Evolutionary conservation across 2,113 vertebrate species (phyloP), one percentile per base, ranked within the genome.

Genomic region (Eolophus roseicapilla): DNA sequence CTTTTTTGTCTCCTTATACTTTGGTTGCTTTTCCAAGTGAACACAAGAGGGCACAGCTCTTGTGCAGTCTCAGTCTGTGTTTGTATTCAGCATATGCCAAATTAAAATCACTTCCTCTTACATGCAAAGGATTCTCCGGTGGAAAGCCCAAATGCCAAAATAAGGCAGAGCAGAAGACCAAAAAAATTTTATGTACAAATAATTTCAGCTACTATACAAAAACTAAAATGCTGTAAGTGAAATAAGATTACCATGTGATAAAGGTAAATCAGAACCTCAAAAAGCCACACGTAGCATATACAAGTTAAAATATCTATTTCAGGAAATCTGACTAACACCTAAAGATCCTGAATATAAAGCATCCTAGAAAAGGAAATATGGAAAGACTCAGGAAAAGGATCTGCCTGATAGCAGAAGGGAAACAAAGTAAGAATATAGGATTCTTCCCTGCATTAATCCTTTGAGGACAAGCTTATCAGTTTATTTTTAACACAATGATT

Each of bases 31-130:
- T 97, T 89, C 78, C 77, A 87, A 96, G 60, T 50, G 88, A 97
- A 97, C 97, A 96, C 96, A 92, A 97, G 97, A 97, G 97, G 97
- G 97, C 97, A 96, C 63, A 96, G 59, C 96, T 93, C 94, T 47
- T 90, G 43, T 76, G 41, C 79, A 59, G 25, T 27, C 46, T 73
- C 82, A 41, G n/a, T 6, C 55, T 75, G 23, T 13, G 9, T 31
- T 77, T 33, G 4, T 11, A 82, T 20, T 63, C 64, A 49, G 28
- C 6, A 29, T 13, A 28, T 0, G 3, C n/a, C 78, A 90, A 88
- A 63, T 46, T 69, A 63, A 95, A 70, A 63, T 46, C 9, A 74
- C 13, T 33, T 49, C 53, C 78, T 83, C 28, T n/a, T 24, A 17
- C 44, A 7, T 11, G 47, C 23, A 74, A 74, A 84, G 17, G 1